phyloP scores from a whole-genome alignment of 2,888 invertebrate species.

The Allygus modestus region DNA sequence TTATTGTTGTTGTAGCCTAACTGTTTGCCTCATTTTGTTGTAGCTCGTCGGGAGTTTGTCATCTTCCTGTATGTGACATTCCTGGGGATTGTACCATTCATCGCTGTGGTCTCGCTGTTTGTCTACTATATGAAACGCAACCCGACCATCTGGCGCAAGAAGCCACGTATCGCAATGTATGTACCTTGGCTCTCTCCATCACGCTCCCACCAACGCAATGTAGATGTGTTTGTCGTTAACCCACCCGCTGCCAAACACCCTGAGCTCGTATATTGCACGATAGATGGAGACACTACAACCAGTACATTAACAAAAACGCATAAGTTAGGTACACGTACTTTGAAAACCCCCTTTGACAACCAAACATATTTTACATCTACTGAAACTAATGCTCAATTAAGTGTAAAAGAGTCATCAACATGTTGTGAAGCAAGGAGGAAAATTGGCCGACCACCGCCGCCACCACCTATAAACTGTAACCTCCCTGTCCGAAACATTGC shows the following conservation, averaged over 20 bases:
- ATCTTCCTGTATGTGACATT: slow-evolving; percentile 92
- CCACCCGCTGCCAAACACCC: slow-evolving; percentile 19
- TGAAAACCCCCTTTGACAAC: background rate
- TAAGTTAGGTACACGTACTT: background rate
- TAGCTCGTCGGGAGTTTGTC: slow-evolving; percentile 87
- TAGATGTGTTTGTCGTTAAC: slow-evolving; percentile 52
- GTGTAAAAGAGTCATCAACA: background rate
- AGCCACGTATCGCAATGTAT: slow-evolving; percentile 72
- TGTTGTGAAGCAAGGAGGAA: background rate
- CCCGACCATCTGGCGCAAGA: slow-evolving; percentile 78
- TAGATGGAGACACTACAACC: background rate
- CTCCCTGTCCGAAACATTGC: background rate
- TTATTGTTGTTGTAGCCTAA: too few species aligned
- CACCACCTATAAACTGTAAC: background rate
- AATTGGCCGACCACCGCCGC: background rate
- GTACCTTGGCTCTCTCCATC: slow-evolving; percentile 60
- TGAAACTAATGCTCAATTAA: background rate
- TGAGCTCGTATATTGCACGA: slow-evolving; percentile 26
- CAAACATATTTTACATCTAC: slow-evolving; percentile 32
- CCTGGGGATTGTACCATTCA: slow-evolving; percentile 88
- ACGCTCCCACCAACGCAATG: background rate
- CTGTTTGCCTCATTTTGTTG: slow-evolving; percentile 72
- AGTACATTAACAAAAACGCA: background rate
- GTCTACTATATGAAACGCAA: slow-evolving; percentile 87
- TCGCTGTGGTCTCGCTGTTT: slow-evolving; percentile 82